phyloP scores from a whole-genome alignment of 2,797 vertebrate species.

The Scomberomorus guttatus region DNA sequence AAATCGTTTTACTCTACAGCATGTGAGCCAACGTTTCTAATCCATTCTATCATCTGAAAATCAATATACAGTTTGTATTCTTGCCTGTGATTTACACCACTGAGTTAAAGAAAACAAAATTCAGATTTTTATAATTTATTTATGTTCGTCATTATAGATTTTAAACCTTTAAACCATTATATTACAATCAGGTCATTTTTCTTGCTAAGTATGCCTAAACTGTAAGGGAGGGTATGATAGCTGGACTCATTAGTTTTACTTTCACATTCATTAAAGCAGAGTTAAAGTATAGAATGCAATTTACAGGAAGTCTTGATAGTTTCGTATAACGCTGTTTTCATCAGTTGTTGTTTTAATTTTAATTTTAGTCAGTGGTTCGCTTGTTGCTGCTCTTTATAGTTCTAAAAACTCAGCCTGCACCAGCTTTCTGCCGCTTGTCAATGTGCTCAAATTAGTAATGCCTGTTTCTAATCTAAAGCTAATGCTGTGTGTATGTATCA shows the following conservation, averaged over 20 bases:
- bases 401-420: slow-evolving; percentile 78
- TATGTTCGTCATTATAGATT: slow-evolving; percentile 6
- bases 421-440: slow-evolving; percentile 87
- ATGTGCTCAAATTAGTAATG: slow-evolving; percentile 88
- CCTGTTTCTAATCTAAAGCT: slow-evolving; percentile 89
- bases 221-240: slow-evolving; percentile 18
- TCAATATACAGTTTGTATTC: slow-evolving; percentile 6
- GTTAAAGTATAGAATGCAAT: background rate
- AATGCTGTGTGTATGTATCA: slow-evolving; percentile 87
- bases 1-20: slow-evolving; percentile 11
- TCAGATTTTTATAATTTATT: background rate
- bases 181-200: background rate
- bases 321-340: slow-evolving; percentile 5
- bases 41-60: slow-evolving; percentile 23
- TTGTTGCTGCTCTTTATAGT: slow-evolving; percentile 39
- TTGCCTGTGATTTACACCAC: slow-evolving; percentile 4
- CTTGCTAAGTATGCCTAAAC: background rate
- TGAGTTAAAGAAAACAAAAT: slow-evolving; percentile 8
- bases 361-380: slow-evolving; percentile 33
- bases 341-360: slow-evolving; percentile 2
- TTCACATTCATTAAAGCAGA: slow-evolving; percentile 60
- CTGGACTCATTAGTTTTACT: slow-evolving; percentile 31
- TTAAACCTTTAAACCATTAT: no score
- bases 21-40: slow-evolving; percentile 12
- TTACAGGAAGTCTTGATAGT: slow-evolving; percentile 13